These are phyloP conservation scores for Numida meleagris DNA, from an alignment of 2,113 vertebrate genomes.

Conservation along the genomic window DNA sequence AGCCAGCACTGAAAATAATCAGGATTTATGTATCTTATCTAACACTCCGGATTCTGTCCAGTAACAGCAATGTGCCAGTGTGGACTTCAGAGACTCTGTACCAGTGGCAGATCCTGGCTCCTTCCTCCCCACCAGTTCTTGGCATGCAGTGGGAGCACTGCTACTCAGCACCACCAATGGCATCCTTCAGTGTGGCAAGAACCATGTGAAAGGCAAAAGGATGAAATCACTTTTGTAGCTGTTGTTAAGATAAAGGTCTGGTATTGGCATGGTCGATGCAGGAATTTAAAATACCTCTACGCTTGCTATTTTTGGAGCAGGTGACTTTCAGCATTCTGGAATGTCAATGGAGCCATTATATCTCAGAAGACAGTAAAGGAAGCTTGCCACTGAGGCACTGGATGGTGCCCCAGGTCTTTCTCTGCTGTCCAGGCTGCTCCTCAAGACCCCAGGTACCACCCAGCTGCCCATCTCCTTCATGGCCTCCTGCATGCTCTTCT, in stretches of 20 bases:
- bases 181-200: neutral
- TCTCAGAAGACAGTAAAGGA: neutral
- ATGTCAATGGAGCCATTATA: neutral
- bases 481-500: neutral
- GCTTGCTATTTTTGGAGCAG: neutral
- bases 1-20: neutral
- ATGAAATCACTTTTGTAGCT: neutral
- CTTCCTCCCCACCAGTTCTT: neutral
- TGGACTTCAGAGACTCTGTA: neutral
- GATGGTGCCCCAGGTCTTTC: neutral
- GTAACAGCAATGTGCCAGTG: neutral
- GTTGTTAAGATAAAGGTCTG: neutral
- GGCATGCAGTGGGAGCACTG: fast-evolving
- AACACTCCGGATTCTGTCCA: neutral
- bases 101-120: neutral
- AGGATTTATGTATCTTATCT: neutral
- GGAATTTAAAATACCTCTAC: neutral
- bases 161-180: fast-evolving
- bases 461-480: neutral
- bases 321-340: neutral
- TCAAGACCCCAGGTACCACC: neutral
- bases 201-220: neutral
- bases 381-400: neutral
- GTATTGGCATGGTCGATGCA: neutral
- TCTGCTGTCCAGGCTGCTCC: neutral